These are phyloP conservation scores for Engraulis encrasicolus DNA, from an alignment of 2,113 vertebrate genomes.

Conservation along the genomic window DNA sequence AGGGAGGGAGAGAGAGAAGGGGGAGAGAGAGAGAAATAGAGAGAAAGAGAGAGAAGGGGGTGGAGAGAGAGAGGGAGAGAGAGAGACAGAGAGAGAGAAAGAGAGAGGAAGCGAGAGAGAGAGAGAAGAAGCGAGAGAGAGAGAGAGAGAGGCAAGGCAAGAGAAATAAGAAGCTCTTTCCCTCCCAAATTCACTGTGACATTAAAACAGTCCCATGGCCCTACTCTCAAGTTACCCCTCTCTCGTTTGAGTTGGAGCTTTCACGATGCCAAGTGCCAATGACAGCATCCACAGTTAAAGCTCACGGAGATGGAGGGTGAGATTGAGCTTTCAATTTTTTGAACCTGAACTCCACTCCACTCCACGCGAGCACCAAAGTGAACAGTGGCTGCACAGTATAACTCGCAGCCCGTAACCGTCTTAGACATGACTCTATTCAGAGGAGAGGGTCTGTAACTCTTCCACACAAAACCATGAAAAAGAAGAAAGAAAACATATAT, in stretches of 20 bases:
- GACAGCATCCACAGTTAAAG: not conserved
- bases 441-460: conserved; percentile 7
- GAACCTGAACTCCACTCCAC: not conserved
- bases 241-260: not conserved
- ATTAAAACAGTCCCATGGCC: not conserved
- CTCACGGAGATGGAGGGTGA: not conserved
- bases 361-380: too few species aligned
- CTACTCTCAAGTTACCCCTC: not conserved
- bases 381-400: not conserved
- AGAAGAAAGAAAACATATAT: conserved; percentile 15
- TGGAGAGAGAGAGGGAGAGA: not conserved
- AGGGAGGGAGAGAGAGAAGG: not conserved
- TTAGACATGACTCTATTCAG: not conserved
- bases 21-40: not conserved
- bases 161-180: not conserved
- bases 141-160: too few species aligned
- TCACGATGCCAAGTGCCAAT: conserved; percentile 8
- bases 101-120: too few species aligned
- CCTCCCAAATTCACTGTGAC: not conserved
- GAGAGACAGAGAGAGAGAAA: not conserved
- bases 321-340: not conserved
- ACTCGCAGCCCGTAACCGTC: not conserved
- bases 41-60: not conserved
- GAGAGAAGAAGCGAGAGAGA: too few species aligned
- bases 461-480: not conserved